A percentile compares a stretch with the other conserved stretches of the same genome.
Conservation (phyloP, 1,140 invertebrate genomes). For the Formica selysi region DNA sequence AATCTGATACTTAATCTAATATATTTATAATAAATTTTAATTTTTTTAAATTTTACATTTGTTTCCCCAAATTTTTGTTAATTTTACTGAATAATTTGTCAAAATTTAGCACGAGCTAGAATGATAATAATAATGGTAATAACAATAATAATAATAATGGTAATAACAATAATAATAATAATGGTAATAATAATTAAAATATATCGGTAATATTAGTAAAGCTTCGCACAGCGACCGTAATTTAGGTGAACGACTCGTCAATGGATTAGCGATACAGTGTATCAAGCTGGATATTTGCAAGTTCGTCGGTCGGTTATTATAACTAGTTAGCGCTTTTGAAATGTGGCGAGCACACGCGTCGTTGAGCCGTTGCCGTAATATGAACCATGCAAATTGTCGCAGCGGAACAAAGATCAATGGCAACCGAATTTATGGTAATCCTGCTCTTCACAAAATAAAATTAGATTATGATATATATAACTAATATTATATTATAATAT, state of each 20-base stretch:
- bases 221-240: neutral
- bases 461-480: conserved; percentile 28
- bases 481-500: conserved; percentile 17
- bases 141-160: no score
- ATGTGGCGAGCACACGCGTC: conserved; percentile 41
- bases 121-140: no score
- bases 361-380: conserved; percentile 36
- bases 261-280: conserved; percentile 48
- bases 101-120: neutral
- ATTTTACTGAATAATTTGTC: neutral
- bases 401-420: conserved; percentile 44
- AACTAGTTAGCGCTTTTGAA: conserved; percentile 55
- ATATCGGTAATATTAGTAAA: neutral
- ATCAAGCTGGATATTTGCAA: conserved; percentile 43
- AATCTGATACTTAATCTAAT: neutral
- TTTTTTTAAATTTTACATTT: neutral
- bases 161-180: no score
- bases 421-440: conserved; percentile 31
- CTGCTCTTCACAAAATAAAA: conserved; percentile 25
- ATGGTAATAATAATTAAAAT: conserved; percentile 7
- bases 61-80: neutral
- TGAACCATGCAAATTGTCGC: conserved; percentile 28
- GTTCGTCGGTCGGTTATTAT: conserved; percentile 43
- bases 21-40: neutral
- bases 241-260: conserved; percentile 25